Base-by-base conservation (phyloP, 1,140 invertebrate species). In the Stegodyphus dumicola region DNA sequence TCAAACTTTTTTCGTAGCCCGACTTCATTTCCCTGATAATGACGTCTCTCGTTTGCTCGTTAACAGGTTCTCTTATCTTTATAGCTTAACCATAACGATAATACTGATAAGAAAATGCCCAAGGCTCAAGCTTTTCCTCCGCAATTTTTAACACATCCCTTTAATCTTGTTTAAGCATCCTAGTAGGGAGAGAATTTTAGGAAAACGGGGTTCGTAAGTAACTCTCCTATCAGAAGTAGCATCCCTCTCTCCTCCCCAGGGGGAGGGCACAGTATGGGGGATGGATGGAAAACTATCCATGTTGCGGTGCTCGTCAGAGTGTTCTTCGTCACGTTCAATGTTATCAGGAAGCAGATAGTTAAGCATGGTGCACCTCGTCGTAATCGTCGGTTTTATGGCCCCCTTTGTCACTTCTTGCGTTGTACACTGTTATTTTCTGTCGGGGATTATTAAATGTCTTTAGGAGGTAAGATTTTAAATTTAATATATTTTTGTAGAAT, bases 311-410 rank as follows among this genome's bases (percentile, higher is more conserved):
- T 60, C 56, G 56, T 9, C 15, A 33, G 60, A 66, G 75, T 51
- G 17, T 76, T 60, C 54, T 33, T 74, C 76, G 33, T 77, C 76
- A 66, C 76, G 60, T 67, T 51, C 76, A 51, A 78, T 48, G 77
- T 78, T 78, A 78, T 78, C 77, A 18, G 49, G 66, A 69, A 78
- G 77, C 52, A 69, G 77, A 69, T 69, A 69, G 77, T 78, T 78
- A 78, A 78, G 66, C 77, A 69, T 78, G 65, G 77, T 78, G 77
- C 77, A 78, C 77, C 77, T 78, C 77, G 15, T 69, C 66, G 65
- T 78, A 53, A 78, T 78, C 77, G 65, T 7, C 56, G 56, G 56
- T 5, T 60, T 60, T 15, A 15, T 60, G 56, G 9, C 56, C 15
- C 9, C 56, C 56, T 60, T 60, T 60, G 9, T 15, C 56, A 60